Conservation (phyloP, 2,113 vertebrate genomes). For the Phoenicopterus ruber region DNA sequence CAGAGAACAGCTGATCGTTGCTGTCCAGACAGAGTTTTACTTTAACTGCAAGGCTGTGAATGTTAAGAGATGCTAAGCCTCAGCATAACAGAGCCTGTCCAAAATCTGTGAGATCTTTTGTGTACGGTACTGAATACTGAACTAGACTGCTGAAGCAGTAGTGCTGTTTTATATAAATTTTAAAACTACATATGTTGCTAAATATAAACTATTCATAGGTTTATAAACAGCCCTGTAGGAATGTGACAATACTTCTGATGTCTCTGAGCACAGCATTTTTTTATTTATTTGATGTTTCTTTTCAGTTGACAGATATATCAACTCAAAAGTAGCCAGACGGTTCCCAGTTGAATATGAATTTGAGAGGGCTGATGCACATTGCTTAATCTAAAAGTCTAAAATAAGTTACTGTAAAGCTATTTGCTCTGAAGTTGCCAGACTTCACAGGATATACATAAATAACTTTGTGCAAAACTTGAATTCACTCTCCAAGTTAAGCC, state of each 20-base stretch:
- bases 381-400: neutral
- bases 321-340: neutral
- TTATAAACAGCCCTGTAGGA: neutral
- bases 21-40: neutral
- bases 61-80: neutral
- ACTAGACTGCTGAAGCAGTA: neutral
- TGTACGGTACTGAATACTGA: neutral
- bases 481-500: neutral
- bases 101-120: neutral
- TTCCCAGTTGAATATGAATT: constrained; percentile 27
- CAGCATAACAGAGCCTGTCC: neutral
- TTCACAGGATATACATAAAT: constrained; percentile 19
- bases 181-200: neutral
- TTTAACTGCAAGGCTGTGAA: neutral
- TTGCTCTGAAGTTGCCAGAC: constrained; percentile 16
- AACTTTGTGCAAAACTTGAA: neutral
- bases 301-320: constrained; percentile 23
- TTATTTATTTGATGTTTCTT: constrained; percentile 8
- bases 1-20: neutral
- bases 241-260: neutral
- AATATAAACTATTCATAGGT: neutral
- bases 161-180: neutral
- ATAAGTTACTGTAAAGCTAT: constrained; percentile 18
- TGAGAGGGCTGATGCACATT: neutral
- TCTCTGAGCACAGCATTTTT: neutral